Base-by-base conservation (phyloP, 2,888 invertebrate genomes). In the Metalampra italica region DNA sequence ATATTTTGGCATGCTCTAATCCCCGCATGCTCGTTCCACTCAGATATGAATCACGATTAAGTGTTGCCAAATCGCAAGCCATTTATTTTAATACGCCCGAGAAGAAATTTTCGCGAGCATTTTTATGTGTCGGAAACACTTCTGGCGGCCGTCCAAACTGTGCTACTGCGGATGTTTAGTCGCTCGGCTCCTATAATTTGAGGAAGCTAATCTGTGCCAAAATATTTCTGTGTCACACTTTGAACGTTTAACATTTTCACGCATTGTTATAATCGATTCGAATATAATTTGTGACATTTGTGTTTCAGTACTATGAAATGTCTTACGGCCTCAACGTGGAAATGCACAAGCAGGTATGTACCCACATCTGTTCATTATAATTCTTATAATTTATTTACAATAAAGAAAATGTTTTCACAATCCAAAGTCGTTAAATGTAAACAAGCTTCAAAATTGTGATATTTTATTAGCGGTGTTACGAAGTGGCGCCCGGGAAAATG, bases 301-400 rank as follows among this genome's bases (percentile, higher is more conserved):
- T 90, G 87, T 95, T 95, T 74, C 94, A 97, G 97, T 98, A 97
- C 91, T 97, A 97, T 92, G 98, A 98, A 92, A 97, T 98, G 97
- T 97, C 97, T 50, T 97, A 97, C 90, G 97, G 97, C 71, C 94
- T 98, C 89, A 97, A 97, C 90, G 97, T 97, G 81, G 98, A 98
- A 91, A 97, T 98, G 96, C 97, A 97, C 90, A 98, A 98, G 92
- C 97, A 98, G 95, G 96, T 96, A 91, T 90, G 93, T 82, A 61
- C 57, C 11, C 2, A 22, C 22, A 22, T 22, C 22, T 22, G 22
- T 22, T 22, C 22, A 22, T 22, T 22, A 22, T 22, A 22, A 22
- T 22, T 22, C 5, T 22, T 5, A 22, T n/a, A 12, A 12, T 37
- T 12, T 37, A 37, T 37, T 37, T 39, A 39, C 1, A 9, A 41